These are phyloP conservation scores for Samia ricini DNA, from an alignment of 1,140 invertebrate species.

Conservation along the genomic window DNA sequence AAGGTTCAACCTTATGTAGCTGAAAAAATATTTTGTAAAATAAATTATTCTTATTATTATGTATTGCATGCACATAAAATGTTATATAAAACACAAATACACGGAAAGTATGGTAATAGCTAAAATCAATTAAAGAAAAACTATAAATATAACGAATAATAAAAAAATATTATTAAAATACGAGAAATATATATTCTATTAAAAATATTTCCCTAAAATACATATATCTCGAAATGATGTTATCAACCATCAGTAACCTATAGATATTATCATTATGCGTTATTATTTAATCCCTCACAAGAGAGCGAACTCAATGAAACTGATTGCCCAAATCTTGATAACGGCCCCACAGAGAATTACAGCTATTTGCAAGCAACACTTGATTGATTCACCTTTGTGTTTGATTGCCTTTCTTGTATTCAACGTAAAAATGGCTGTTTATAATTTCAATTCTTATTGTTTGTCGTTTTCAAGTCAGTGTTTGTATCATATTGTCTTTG, in stretches of 20 bases:
- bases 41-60: too few relatives aligned
- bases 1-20: too few relatives aligned
- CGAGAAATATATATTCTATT: too few relatives aligned
- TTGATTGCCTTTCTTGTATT: slow-evolving; percentile 50
- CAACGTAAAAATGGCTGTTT: slow-evolving; percentile 13
- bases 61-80: too few relatives aligned
- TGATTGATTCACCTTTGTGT: slow-evolving; percentile 32
- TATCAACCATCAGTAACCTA: background rate
- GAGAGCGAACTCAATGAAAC: slow-evolving; percentile 38
- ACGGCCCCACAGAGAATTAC: slow-evolving; percentile 30
- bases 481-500: background rate
- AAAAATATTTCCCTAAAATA: background rate
- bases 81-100: too few relatives aligned
- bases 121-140: too few relatives aligned
- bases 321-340: slow-evolving; percentile 70
- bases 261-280: slow-evolving; percentile 17
- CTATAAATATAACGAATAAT: too few relatives aligned
- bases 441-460: background rate
- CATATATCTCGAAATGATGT: background rate
- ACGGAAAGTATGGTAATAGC: too few relatives aligned
- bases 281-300: slow-evolving; percentile 24
- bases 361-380: slow-evolving; percentile 11
- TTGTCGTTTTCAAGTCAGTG: background rate
- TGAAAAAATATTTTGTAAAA: too few relatives aligned
- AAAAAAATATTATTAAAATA: too few relatives aligned